Conservation (phyloP, 1,140 invertebrate genomes). For the Brachionus rotundiformis region DNA sequence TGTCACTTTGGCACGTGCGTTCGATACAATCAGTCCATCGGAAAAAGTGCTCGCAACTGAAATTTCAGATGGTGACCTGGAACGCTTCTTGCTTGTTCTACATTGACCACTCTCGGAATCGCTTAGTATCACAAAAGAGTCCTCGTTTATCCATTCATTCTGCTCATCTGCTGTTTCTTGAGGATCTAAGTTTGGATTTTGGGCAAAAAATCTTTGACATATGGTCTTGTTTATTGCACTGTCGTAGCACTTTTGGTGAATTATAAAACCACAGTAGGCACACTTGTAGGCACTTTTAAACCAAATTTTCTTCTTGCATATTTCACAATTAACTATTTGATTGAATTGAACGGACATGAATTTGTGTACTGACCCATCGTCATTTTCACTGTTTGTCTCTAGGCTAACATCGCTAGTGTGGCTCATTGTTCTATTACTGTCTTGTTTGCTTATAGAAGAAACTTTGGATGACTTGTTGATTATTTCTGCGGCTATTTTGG, state of each 20-base stretch:
- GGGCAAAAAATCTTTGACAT: conserved; percentile 41
- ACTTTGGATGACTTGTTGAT: background rate
- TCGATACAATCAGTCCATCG: background rate
- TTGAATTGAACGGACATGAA: conserved; percentile 43
- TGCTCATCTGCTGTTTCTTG: background rate
- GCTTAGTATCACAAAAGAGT: conserved; percentile 25
- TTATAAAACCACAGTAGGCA: conserved; percentile 42
- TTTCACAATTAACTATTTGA: background rate
- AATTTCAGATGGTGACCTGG: background rate
- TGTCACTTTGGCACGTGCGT: conserved; percentile 6
- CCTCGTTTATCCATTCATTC: background rate
- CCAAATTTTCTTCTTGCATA: conserved; percentile 44
- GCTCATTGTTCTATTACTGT: background rate
- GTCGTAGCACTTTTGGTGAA: conserved; percentile 48
- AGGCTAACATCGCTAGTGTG: background rate
- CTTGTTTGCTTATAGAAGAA: background rate
- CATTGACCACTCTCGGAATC: background rate
- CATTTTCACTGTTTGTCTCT: background rate
- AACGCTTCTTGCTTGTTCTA: background rate
- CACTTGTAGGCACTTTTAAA: conserved; percentile 50
- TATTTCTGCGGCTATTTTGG: background rate
- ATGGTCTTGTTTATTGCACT: conserved; percentile 38
- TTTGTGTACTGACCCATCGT: conserved; percentile 37
- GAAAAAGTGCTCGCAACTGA: background rate
- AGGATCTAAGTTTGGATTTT: conserved; percentile 31